These are phyloP conservation scores for Myripristis jacobus DNA, from an alignment of 2,797 vertebrate species.

Conservation along the genomic window DNA sequence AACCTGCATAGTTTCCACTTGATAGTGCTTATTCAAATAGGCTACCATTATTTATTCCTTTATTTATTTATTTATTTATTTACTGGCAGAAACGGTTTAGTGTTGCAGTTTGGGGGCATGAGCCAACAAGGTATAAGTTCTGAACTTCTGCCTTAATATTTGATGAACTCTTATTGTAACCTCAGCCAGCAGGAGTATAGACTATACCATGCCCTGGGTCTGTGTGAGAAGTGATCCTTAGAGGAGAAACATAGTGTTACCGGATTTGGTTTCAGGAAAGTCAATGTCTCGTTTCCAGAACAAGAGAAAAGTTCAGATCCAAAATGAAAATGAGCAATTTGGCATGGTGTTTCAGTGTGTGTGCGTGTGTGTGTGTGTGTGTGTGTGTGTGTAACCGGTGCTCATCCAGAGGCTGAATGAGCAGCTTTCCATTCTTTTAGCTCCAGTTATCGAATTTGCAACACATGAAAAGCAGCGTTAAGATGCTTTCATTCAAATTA, in stretches of 20 bases:
- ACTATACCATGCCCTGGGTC: conserved; percentile 10
- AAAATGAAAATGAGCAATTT: too few relatives aligned
- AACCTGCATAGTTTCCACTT: neutral
- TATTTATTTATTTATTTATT: neutral
- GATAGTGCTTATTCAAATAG: neutral
- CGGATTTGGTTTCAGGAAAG: conserved; percentile 3
- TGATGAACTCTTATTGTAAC: conserved; percentile 48
- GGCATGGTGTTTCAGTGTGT: too few relatives aligned
- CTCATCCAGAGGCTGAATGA: too few relatives aligned
- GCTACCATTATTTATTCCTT: neutral
- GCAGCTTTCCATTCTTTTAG: too few relatives aligned
- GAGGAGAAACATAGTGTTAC: neutral
- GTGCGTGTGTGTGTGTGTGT: too few relatives aligned
- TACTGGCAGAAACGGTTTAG: neutral
- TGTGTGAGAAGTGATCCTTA: neutral
- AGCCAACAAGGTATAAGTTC: conserved; percentile 36
- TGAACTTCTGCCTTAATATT: conserved; percentile 63
- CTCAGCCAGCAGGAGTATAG: conserved; percentile 43
- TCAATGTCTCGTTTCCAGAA: too few relatives aligned
- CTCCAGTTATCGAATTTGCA: too few relatives aligned
- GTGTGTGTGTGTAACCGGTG: too few relatives aligned
- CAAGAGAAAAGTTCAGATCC: too few relatives aligned
- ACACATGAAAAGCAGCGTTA: too few relatives aligned
- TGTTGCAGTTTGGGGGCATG: conserved; percentile 1
- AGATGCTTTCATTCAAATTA: too few relatives aligned